A percentile compares a stretch with the other conserved stretches of the same genome.
Conservation (phyloP, 2,888 invertebrate genomes). For the Antitype chi region DNA sequence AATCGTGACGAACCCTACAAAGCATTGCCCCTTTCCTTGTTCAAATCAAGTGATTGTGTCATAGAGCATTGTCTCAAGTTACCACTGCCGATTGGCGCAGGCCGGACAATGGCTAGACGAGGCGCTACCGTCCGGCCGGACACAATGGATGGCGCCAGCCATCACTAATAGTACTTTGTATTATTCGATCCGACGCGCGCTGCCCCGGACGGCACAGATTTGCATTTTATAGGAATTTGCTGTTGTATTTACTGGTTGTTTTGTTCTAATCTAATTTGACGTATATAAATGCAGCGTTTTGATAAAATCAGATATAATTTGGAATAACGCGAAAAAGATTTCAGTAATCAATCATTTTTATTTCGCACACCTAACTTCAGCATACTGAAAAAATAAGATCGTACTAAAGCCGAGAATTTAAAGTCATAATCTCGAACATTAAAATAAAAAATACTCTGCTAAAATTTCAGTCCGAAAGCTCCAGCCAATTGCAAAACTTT, state of each 20-base stretch:
- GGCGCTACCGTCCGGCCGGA: constrained; percentile 55
- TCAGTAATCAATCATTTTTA: neutral
- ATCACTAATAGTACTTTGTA: constrained; percentile 55
- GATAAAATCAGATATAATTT: neutral
- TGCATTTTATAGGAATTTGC: constrained; percentile 34
- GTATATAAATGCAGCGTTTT: neutral
- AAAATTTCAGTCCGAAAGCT: constrained; percentile 25
- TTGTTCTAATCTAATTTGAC: constrained; percentile 13
- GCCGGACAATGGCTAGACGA: constrained; percentile 62
- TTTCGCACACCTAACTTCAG: neutral
- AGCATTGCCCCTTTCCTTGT: constrained; percentile 12
- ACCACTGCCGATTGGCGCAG: constrained; percentile 31
- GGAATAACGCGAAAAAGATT: neutral
- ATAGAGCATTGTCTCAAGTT: constrained; percentile 55
- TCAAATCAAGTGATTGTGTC: constrained; percentile 54
- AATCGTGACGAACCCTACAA: constrained; percentile 16
- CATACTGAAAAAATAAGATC: neutral
- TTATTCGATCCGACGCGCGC: constrained; percentile 29
- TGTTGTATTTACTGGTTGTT: constrained; percentile 9
- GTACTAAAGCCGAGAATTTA: neutral
- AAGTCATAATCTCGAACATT: constrained; percentile 6
- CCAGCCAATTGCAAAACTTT: constrained; percentile 40
- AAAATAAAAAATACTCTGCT: neutral
- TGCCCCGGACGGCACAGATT: constrained; percentile 44
- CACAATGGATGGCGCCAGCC: constrained; percentile 64